phyloP scores from a whole-genome alignment of 2,888 invertebrate species.

The Pseudococcus longispinus region DNA sequence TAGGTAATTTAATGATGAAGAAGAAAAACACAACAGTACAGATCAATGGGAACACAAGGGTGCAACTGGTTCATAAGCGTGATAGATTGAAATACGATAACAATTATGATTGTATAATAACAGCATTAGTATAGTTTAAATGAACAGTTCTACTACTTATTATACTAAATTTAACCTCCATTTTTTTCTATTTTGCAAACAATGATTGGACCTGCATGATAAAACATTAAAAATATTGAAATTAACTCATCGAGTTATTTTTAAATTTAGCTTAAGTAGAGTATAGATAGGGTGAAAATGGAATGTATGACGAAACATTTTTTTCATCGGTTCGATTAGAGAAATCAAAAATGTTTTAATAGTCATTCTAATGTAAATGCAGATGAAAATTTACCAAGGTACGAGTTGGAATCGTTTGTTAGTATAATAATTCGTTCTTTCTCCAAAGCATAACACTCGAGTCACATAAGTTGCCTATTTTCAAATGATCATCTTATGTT shows the following conservation, averaged over 20 bases:
- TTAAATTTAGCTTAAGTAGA: not conserved
- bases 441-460: not conserved
- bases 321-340: too few relatives aligned
- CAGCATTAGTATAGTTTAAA: not conserved
- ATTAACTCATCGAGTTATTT: not conserved
- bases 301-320: too few relatives aligned
- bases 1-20: not conserved
- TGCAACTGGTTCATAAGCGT: slow-evolving; percentile 6
- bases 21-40: not conserved
- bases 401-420: too few relatives aligned
- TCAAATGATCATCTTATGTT: not conserved
- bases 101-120: not conserved
- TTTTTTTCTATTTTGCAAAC: not conserved
- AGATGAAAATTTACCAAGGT: too few relatives aligned
- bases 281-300: too few relatives aligned
- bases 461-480: not conserved
- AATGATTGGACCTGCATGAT: not conserved
- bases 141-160: not conserved
- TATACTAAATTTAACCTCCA: slow-evolving; percentile 5
- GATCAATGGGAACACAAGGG: not conserved
- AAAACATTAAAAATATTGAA: not conserved
- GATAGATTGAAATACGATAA: not conserved
- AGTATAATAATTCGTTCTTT: too few relatives aligned
- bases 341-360: too few relatives aligned
- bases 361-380: too few relatives aligned